Evolutionary conservation across 2,113 vertebrate species (phyloP).

Genomic region (Pluvianellus socialis): DNA sequence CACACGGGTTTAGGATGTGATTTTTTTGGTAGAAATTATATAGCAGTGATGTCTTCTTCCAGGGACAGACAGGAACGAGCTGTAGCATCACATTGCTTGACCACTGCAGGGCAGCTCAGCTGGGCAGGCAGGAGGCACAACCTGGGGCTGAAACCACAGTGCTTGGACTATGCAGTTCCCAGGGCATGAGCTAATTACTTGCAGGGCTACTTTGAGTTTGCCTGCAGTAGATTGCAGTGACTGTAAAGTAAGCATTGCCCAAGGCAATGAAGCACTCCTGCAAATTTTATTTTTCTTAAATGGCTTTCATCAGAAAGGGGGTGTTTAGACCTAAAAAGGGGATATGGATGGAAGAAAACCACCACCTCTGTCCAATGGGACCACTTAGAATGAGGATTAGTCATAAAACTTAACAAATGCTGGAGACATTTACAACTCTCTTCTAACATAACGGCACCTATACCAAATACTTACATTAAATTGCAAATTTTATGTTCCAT

Average conservation of each 20-base stretch:
- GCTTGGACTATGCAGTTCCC: not conserved
- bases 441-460: conserved; percentile 59
- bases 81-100: not conserved
- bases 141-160: not conserved
- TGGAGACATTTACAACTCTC: conserved; percentile 73
- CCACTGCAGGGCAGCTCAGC: rapidly evolving
- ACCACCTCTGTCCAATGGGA: conserved; percentile 31
- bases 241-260: not conserved
- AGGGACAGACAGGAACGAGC: not conserved
- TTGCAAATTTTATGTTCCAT: conserved; percentile 71
- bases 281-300: conserved; percentile 18
- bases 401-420: conserved; percentile 73
- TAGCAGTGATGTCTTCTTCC: not conserved
- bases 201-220: not conserved
- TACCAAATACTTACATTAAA: conserved; percentile 70
- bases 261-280: not conserved
- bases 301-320: not conserved
- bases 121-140: rapidly evolving
- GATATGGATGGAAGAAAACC: conserved; percentile 25
- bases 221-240: not conserved
- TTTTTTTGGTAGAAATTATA: not conserved
- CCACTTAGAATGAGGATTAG: conserved; percentile 49
- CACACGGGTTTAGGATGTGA: not conserved
- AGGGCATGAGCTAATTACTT: rapidly evolving
- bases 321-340: not conserved